Evolutionary conservation across 2,797 vertebrate genomes (phyloP), one percentile per base, ranked within the genome.

Genomic region (Onychomys torridus): DNA sequence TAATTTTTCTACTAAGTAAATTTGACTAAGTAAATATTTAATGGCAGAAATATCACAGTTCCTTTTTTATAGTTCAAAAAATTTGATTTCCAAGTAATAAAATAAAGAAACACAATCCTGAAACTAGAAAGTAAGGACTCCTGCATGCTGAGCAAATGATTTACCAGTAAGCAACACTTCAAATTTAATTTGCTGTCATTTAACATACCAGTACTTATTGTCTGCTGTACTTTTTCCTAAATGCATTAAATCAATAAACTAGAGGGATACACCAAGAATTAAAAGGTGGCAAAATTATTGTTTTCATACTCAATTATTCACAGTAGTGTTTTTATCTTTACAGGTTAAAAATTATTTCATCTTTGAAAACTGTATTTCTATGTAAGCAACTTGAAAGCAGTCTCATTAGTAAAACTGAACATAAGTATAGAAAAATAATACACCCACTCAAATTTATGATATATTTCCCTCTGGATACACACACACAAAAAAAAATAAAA

Each of bases 241-340:
- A 96, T 65, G 10, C 9, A 82, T 93, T 73, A 82, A 81, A 85
- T 77, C 29, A 93, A 57, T 37, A 91, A 89, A 49, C 16, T 46
- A 71, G 89, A 86, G 19, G 46, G 8, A 52, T 65, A 27, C 3
- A n/a, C 37, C 57, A 88, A 75, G 52, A 92, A 81, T 88, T 40
- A 65, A 17, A 93, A 77, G 29, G 81, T 34, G 52, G 29, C 7
- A 65, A 91, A 85, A 59, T 5, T 34, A 46, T 3, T 34, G 1
- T 75, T 86, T 86, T 6, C 34, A 63, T 52, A 89, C 8, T 82
- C 11, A 55, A 17, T 76, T 87, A 69, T 86, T 14, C 9, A 93
- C 32, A 69, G 75, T 27, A 27, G 2, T 29, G 85, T 32, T 92
- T 92, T 81, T 5, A 79, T 11, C 32, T 82, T 61, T 69, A 88